Evolutionary conservation across 2,888 invertebrate genomes (phyloP).

Genomic region (Strigamia crassipes): DNA sequence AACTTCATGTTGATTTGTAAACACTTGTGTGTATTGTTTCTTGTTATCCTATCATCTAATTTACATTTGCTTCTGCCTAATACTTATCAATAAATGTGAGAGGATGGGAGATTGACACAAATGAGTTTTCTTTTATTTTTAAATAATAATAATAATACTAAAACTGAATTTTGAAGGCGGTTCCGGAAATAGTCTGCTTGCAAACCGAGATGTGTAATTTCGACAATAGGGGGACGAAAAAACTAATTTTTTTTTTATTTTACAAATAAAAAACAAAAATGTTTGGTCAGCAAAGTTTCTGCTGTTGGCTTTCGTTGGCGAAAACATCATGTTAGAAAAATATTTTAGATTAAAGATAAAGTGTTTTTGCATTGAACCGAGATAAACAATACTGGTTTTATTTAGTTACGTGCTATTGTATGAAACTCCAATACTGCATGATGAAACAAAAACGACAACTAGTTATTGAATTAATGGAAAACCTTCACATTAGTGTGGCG

Average conservation of each 20-base stretch:
- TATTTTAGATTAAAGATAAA: neutral
- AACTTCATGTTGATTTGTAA: constrained; percentile 12
- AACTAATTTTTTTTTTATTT: neutral
- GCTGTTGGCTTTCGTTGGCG: constrained; percentile 5
- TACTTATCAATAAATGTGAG: constrained; percentile 33
- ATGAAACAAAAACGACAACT: constrained; percentile 10
- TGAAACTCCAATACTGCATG: neutral
- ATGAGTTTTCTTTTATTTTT: neutral
- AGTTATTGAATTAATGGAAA: constrained; percentile 26
- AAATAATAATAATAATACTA: neutral
- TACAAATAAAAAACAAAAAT: constrained; percentile 1
- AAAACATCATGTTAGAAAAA: constrained; percentile 28
- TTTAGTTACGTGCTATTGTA: neutral
- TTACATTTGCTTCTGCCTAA: neutral
- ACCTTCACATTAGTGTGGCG: constrained; percentile 16
- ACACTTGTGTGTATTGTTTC: constrained; percentile 22
- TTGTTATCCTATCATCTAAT: constrained; percentile 17
- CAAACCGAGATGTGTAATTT: constrained; percentile 8
- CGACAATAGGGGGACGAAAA: neutral
- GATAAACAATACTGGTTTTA: constrained; percentile 14
- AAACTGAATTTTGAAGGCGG: neutral
- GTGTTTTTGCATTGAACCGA: neutral
- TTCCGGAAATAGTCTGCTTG: neutral
- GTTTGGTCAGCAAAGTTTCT: constrained; percentile 38
- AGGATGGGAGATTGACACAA: neutral